A percentile compares a stretch with the other conserved stretches of the same genome.
Evolutionary conservation across 2,888 invertebrate species (phyloP).

Genomic region (Sepioteuthis lessoniana): DNA sequence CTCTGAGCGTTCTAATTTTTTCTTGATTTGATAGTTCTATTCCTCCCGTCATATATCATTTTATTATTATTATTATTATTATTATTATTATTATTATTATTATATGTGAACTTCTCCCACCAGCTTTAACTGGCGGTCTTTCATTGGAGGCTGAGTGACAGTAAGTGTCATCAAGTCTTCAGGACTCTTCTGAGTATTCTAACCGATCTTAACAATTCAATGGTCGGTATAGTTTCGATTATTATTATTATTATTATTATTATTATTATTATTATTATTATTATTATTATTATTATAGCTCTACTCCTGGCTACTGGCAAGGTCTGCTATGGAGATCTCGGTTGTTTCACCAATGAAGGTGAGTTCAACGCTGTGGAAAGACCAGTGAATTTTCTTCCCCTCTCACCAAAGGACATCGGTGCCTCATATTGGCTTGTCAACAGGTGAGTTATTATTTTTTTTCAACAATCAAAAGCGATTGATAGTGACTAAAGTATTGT

Average conservation of each 20-base stretch:
- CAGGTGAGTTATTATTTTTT: not conserved
- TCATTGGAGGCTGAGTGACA: too few relatives aligned
- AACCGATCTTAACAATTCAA: too few relatives aligned
- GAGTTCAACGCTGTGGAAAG: not conserved
- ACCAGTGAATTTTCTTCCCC: not conserved
- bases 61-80: too few relatives aligned
- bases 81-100: too few relatives aligned
- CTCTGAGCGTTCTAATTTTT: too few relatives aligned
- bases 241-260: not conserved
- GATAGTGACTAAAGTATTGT: too few relatives aligned
- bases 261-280: not conserved
- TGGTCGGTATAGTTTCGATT: not conserved
- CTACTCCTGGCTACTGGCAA: not conserved
- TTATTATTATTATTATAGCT: constrained; percentile 34
- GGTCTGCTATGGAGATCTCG: constrained; percentile 39
- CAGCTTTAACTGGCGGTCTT: too few relatives aligned
- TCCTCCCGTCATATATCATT: too few relatives aligned
- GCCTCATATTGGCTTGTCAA: not conserved
- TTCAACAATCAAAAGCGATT: not conserved
- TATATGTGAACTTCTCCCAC: too few relatives aligned
- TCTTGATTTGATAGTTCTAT: too few relatives aligned
- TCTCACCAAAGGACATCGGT: not conserved
- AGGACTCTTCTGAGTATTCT: too few relatives aligned
- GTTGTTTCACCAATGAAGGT: constrained; percentile 10
- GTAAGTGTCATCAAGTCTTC: too few relatives aligned